Evolutionary conservation across 2,888 invertebrate genomes (phyloP), one percentile per base, ranked within the genome.

Genomic region (Trimorus sp.): DNA sequence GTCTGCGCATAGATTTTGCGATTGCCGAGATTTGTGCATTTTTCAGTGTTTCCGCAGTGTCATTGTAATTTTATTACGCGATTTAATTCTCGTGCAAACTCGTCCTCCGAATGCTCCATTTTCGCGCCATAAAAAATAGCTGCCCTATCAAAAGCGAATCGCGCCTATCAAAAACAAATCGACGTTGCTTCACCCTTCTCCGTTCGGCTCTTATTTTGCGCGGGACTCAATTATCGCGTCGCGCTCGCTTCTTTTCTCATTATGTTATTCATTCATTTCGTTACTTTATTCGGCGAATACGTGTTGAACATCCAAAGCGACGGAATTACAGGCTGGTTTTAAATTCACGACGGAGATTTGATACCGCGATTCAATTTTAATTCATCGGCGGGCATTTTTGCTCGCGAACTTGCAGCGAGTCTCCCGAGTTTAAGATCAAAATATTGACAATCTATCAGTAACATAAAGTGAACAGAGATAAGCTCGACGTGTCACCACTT

Each of bases 1-100:
- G 82, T 65, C 58, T 58, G 14, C 36, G 82, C 79, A 82, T 84
- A 82, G 60, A 66, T 79, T 68, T 62, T 11, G 36, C 66, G 48
- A 26, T n/a, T 51, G 14, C 49, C 51, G 70, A 60, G 51, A 71
- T 53, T 71, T 60, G 51, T 4, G 26, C 26, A 26, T 26, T 26
- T 26, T 26, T 26, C 26, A 26, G 26, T 26, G 2, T 60, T 71
- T 71, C 53, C 16, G 37, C 36, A 49, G 14, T 5, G 16, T 40
- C 51, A 38, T 49, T 36, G 59, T 59, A 49, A 40, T 16, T 11
- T 59, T 51, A 69, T 69, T 69, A 69, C 14, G 51, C 16, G n/a
- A 59, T 26, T 40, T 59, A 69, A 69, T 59, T 38, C 40, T 12
- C n/a, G 49, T 37, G 42, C 56, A 54, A 37, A 68, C 45, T 14